Percentiles rank a stretch among this genome's conserved stretches.
These are phyloP conservation scores for Ischnura elegans DNA, from an alignment of 2,888 invertebrate species.

Conservation along the genomic window DNA sequence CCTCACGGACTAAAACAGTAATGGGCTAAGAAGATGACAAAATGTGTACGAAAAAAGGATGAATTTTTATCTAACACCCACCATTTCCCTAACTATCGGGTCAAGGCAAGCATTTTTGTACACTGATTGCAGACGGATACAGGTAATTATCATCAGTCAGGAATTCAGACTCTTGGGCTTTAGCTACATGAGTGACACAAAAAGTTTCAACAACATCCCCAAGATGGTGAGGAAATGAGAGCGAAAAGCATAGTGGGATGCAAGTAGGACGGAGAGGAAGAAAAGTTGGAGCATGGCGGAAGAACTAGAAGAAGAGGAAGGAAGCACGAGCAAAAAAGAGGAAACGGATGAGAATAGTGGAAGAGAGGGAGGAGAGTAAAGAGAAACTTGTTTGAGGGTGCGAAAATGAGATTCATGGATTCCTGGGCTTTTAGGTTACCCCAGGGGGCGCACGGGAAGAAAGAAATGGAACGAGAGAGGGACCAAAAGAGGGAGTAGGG, in stretches of 20 bases:
- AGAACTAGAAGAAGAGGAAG: neutral
- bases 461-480: slow-evolving; percentile 8
- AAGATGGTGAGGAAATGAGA: neutral
- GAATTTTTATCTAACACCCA: too few species aligned
- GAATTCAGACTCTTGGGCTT: neutral
- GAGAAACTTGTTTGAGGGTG: slow-evolving; percentile 56
- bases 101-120: neutral
- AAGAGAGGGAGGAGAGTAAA: neutral
- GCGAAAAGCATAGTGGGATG: neutral
- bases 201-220: neutral
- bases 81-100: too few species aligned
- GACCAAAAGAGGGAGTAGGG: neutral
- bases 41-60: too few species aligned
- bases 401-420: slow-evolving; percentile 67
- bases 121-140: neutral
- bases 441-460: slow-evolving; percentile 22
- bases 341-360: neutral
- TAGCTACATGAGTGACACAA: neutral
- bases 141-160: neutral
- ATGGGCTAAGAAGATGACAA: too few species aligned
- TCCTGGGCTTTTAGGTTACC: slow-evolving; percentile 65
- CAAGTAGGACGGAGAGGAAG: neutral
- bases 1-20: too few species aligned
- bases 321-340: neutral
- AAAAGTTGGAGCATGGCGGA: neutral